These are phyloP conservation scores for Campoletis sonorensis DNA, from an alignment of 1,140 invertebrate genomes.

Conservation along the genomic window DNA sequence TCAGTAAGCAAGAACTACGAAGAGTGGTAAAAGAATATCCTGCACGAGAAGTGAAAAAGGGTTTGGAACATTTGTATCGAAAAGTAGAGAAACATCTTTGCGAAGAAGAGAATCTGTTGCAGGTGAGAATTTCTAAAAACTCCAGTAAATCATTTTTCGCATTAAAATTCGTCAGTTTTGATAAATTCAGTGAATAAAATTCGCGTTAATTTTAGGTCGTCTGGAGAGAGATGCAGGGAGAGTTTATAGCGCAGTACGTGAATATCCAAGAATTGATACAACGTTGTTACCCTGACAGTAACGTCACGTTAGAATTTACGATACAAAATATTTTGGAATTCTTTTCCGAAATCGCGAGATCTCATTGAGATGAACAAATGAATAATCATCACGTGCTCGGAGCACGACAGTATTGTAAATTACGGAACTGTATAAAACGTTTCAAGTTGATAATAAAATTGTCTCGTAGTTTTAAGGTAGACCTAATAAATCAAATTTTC, in stretches of 20 bases:
- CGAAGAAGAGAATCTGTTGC: slow-evolving; percentile 95
- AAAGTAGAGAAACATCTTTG: slow-evolving; percentile 98
- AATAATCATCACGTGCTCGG: neutral
- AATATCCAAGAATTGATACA: slow-evolving; percentile 95
- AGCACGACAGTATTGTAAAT: too few species aligned
- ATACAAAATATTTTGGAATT: slow-evolving; percentile 97
- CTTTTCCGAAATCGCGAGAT: slow-evolving; percentile 99
- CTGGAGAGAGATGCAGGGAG: slow-evolving; percentile 99
- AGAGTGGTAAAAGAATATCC: slow-evolving; percentile 98
- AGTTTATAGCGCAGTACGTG: slow-evolving; percentile 98
- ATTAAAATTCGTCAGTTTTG: slow-evolving; percentile 12
- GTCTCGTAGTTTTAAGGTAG: too few species aligned
- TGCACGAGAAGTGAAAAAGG: slow-evolving; percentile 96
- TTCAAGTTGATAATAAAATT: too few species aligned
- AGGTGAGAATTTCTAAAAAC: slow-evolving; percentile 77
- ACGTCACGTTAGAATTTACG: slow-evolving; percentile 96
- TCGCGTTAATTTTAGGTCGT: slow-evolving; percentile 84
- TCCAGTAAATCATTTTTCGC: too few species aligned
- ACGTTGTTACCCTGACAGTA: slow-evolving; percentile 97
- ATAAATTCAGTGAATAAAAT: neutral
- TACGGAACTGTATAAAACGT: too few species aligned
- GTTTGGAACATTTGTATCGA: slow-evolving; percentile 95
- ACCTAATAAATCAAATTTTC: neutral
- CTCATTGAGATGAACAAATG: slow-evolving; percentile 81
- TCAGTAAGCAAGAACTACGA: slow-evolving; percentile 96